Conservation (phyloP, 2,113 vertebrate species). For the Riparia riparia region DNA sequence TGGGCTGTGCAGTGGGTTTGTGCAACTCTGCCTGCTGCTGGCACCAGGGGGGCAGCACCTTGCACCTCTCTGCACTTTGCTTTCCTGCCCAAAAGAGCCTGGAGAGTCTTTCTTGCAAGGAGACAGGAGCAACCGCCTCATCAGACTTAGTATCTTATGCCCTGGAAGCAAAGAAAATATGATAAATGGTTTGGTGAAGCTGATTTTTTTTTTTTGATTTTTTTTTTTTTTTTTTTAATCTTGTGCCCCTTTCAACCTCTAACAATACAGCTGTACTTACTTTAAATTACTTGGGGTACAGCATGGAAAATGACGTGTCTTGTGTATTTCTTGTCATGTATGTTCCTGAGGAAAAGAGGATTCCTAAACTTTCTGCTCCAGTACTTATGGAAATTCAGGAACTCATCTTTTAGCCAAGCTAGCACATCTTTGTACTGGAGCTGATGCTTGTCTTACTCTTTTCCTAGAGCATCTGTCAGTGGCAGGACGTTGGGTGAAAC, state of each 20-base stretch:
- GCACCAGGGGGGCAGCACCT: accelerated
- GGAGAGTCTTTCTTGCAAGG: accelerated
- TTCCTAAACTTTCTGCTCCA: neutral
- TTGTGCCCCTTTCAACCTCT: neutral
- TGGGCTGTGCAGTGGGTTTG: neutral
- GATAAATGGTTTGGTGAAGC: neutral
- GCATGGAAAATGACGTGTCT: neutral
- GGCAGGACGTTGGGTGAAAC: neutral
- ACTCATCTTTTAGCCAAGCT: neutral
- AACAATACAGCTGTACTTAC: neutral
- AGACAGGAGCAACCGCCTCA: neutral
- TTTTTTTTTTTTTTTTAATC: neutral
- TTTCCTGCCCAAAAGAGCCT: neutral
- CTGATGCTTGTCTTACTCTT: neutral
- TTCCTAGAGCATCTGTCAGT: neutral
- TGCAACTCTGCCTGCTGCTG: neutral
- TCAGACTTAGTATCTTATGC: neutral
- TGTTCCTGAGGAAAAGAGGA: neutral
- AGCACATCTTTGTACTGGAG: neutral
- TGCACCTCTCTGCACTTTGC: neutral
- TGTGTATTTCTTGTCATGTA: neutral
- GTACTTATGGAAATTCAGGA: neutral
- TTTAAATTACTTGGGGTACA: neutral
- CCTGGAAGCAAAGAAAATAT: neutral
- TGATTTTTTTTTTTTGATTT: neutral